phyloP scores from a whole-genome alignment of 2,888 invertebrate species.

The Melikaiella ostensackeni region DNA sequence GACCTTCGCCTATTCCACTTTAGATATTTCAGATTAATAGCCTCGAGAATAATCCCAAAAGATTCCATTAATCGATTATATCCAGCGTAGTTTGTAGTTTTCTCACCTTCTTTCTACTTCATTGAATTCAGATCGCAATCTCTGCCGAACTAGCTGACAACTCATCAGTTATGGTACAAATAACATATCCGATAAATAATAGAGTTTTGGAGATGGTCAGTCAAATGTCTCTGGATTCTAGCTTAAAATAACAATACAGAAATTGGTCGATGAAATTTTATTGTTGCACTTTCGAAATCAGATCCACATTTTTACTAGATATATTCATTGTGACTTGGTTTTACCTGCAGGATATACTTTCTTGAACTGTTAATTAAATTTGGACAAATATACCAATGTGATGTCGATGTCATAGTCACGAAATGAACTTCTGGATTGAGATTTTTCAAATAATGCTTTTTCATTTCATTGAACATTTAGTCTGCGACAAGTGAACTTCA shows the following conservation, averaged over 20 bases:
- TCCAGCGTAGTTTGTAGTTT: not conserved
- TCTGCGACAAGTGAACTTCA: not conserved
- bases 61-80: constrained; percentile 20
- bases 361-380: not conserved
- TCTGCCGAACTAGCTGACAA: not conserved
- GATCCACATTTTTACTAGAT: not conserved
- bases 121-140: constrained; percentile 4
- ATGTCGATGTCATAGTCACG: too few relatives aligned
- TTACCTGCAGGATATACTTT: not conserved
- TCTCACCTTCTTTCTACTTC: constrained; percentile 12
- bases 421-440: too few relatives aligned
- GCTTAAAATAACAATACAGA: too few relatives aligned
- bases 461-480: not conserved
- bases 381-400: not conserved
- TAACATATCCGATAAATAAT: not conserved
- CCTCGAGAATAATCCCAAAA: not conserved
- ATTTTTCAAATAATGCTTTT: not conserved
- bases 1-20: constrained; percentile 69
- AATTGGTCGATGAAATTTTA: not conserved
- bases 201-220: not conserved
- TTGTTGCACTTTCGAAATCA: not conserved
- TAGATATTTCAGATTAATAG: constrained; percentile 16
- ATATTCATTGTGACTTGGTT: not conserved
- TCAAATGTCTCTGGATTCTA: too few relatives aligned
- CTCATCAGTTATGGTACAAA: not conserved